Evolutionary conservation across 2,113 vertebrate genomes (phyloP).

Genomic region (Gymnobelideus leadbeateri): DNA sequence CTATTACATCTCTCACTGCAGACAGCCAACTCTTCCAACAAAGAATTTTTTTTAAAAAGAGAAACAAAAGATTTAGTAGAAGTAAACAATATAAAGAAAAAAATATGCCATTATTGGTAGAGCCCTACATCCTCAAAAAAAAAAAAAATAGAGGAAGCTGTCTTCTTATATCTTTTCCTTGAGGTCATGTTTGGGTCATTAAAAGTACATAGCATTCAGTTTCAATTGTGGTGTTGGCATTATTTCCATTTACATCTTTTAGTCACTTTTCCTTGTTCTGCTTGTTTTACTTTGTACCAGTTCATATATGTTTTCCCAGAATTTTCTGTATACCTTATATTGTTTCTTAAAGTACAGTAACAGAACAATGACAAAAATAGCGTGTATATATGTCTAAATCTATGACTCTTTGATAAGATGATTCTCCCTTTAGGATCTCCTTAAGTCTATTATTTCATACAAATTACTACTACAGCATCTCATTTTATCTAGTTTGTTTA

Average conservation of each 20-base stretch:
- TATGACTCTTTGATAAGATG: neutral
- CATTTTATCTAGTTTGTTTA: neutral
- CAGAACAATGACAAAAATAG: neutral
- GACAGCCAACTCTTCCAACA: neutral
- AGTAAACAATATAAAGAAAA: neutral
- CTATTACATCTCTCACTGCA: neutral
- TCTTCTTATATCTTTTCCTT: neutral
- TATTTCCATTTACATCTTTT: neutral
- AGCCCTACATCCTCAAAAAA: neutral
- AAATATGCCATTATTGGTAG: neutral
- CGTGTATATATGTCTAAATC: neutral
- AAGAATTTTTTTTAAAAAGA: neutral
- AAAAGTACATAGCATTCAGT: neutral
- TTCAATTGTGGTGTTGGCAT: neutral
- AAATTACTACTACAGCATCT: neutral
- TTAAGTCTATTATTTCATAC: neutral
- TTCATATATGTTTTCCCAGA: neutral
- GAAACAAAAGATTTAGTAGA: neutral
- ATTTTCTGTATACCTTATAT: neutral
- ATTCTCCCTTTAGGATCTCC: neutral
- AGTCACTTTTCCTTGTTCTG: neutral
- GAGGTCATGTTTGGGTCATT: neutral
- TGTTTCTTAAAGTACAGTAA: neutral
- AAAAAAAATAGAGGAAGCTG: neutral
- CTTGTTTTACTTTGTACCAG: neutral